A percentile compares a stretch with the other conserved stretches of the same genome.
phyloP scores from a whole-genome alignment of 1,140 invertebrate species.

The Drosophila orena region DNA sequence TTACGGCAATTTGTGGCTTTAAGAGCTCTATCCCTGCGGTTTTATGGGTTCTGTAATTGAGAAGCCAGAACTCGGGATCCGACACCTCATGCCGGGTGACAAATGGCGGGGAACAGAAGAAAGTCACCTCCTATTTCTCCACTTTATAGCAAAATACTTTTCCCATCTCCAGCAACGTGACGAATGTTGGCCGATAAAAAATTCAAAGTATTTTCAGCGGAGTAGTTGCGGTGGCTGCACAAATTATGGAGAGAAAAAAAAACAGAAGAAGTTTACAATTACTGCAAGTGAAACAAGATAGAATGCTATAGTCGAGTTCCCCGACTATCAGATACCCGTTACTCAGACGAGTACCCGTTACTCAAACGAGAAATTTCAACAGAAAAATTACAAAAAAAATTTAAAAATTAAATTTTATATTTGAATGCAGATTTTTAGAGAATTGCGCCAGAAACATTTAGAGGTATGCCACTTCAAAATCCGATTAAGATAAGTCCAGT shows the following conservation, averaged over 20 bases:
- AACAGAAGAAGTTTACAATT: conserved; percentile 46
- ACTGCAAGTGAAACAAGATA: conserved; percentile 9
- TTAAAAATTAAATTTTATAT: too few species aligned
- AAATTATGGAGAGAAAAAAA: conserved; percentile 6
- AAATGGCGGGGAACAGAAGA: conserved; percentile 12
- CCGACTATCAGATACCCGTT: too few species aligned
- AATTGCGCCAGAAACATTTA: too few species aligned
- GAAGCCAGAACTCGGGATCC: conserved; percentile 43
- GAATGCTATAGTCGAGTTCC: too few species aligned
- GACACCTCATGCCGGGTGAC: conserved; percentile 50
- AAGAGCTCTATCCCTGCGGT: conserved; percentile 38
- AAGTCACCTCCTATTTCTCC: neutral
- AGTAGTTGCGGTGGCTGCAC: conserved; percentile 47
- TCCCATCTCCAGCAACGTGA: conserved; percentile 56
- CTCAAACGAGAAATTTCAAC: too few species aligned
- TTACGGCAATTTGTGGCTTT: conserved; percentile 78
- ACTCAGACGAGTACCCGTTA: too few species aligned
- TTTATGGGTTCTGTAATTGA: conserved; percentile 62
- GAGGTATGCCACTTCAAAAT: too few species aligned
- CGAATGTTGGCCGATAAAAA: conserved; percentile 55
- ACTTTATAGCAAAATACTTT: conserved; percentile 34
- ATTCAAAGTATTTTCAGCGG: conserved; percentile 39
- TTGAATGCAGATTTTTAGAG: too few species aligned
- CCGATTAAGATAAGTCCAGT: too few species aligned
- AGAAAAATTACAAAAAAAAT: too few species aligned